A percentile compares a stretch with the other conserved stretches of the same genome.
phyloP scores from a whole-genome alignment of 2,113 vertebrate genomes.

The Chaetura pelagica region DNA sequence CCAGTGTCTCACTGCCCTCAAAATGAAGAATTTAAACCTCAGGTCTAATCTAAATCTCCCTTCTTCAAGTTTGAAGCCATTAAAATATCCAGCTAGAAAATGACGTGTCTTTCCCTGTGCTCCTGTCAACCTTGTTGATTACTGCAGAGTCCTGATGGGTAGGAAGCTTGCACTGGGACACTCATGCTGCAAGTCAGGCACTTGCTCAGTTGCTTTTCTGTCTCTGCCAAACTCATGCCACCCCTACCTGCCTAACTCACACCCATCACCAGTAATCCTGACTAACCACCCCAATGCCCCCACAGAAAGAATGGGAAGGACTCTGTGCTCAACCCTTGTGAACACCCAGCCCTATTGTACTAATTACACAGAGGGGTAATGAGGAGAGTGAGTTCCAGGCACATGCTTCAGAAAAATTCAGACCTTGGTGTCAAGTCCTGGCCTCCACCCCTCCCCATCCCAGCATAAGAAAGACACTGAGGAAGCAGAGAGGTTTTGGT shows the following conservation, averaged over 20 bases:
- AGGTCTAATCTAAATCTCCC: too few species aligned
- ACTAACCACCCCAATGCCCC: background rate
- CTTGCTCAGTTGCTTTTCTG: background rate
- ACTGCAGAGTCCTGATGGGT: background rate
- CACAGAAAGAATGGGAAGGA: background rate
- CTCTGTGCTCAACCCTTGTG: background rate
- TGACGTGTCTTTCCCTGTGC: background rate
- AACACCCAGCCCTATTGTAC: rapidly evolving
- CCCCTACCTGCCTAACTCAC: too few species aligned
- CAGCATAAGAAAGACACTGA: background rate
- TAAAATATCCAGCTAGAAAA: background rate
- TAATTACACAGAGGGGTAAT: rapidly evolving
- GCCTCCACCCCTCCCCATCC: too few species aligned
- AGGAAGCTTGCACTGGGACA: background rate
- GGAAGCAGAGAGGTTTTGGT: background rate
- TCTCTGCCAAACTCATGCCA: background rate
- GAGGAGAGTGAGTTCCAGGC: background rate
- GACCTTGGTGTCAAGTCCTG: background rate
- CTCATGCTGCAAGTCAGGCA: background rate
- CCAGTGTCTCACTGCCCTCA: too few species aligned
- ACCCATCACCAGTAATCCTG: too few species aligned
- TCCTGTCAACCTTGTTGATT: background rate
- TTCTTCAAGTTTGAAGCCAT: too few species aligned
- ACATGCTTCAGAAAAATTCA: background rate
- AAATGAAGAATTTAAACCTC: too few species aligned